These are phyloP conservation scores for Lepeophtheirus nordmannii DNA, from an alignment of 2,888 invertebrate species.

Conservation along the genomic window DNA sequence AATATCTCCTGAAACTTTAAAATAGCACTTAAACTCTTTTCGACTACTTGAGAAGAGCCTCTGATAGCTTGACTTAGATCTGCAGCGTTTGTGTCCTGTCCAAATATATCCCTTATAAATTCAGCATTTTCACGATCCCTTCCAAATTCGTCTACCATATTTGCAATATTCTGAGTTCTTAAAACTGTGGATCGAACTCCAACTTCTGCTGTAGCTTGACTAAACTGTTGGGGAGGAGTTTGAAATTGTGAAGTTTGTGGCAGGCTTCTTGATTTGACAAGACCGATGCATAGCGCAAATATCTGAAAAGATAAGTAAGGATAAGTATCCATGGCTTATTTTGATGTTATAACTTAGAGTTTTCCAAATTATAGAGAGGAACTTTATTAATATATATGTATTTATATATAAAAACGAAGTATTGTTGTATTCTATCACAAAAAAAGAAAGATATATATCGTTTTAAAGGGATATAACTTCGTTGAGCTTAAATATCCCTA, in stretches of 20 bases:
- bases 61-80: not conserved
- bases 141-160: conserved; percentile 1
- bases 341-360: too few relatives aligned
- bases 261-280: not conserved
- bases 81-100: not conserved
- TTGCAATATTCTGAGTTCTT: not conserved
- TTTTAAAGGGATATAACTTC: too few relatives aligned
- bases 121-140: not conserved
- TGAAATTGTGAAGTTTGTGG: not conserved
- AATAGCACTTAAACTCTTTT: not conserved
- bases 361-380: too few relatives aligned
- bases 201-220: not conserved
- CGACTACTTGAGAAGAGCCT: not conserved
- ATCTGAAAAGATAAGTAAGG: not conserved
- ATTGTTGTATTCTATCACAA: too few relatives aligned
- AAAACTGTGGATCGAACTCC: conserved; percentile 2
- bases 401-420: too few relatives aligned
- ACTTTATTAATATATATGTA: too few relatives aligned
- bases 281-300: not conserved
- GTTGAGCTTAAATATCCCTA: too few relatives aligned
- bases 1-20: not conserved
- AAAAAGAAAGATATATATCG: too few relatives aligned
- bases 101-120: not conserved
- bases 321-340: not conserved
- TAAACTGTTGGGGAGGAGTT: not conserved